phyloP scores from a whole-genome alignment of 1,140 invertebrate genomes.

The Medauroidea extradentata region DNA sequence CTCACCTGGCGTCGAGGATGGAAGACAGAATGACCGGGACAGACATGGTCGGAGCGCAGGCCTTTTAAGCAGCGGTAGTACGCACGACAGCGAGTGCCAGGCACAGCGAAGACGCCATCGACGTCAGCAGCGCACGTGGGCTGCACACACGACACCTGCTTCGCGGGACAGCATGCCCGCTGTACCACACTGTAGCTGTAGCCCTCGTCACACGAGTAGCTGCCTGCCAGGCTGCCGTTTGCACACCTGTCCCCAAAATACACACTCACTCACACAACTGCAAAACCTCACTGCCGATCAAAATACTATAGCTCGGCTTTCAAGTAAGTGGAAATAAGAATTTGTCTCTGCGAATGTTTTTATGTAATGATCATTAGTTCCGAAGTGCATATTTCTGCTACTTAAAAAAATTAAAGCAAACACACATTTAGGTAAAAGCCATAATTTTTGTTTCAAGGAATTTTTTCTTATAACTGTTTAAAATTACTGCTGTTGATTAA shows the following conservation, averaged over 20 bases:
- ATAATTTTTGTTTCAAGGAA: too few species aligned
- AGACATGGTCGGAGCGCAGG: conserved; percentile 18
- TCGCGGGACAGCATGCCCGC: not conserved
- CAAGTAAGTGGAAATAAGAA: too few species aligned
- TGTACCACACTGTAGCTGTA: not conserved
- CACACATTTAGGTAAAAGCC: too few species aligned
- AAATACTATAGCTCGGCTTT: not conserved
- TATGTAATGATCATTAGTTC: too few species aligned
- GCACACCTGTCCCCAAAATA: not conserved
- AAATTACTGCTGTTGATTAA: too few species aligned
- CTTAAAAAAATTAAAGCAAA: too few species aligned
- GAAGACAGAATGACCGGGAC: conserved; percentile 27
- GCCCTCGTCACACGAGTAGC: not conserved
- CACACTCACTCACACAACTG: too few species aligned
- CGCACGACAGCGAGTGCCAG: conserved; percentile 24
- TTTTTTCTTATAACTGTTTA: too few species aligned
- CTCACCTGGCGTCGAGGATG: conserved; percentile 27
- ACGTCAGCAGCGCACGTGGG: not conserved
- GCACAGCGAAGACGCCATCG: conserved; percentile 5
- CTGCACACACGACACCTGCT: not conserved
- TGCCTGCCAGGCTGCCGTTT: not conserved
- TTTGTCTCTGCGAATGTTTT: too few species aligned
- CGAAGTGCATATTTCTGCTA: too few species aligned
- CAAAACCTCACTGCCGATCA: too few species aligned
- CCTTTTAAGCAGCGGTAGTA: conserved; percentile 29